phyloP scores from a whole-genome alignment of 2,113 vertebrate species.

The Labrus mixtus region DNA sequence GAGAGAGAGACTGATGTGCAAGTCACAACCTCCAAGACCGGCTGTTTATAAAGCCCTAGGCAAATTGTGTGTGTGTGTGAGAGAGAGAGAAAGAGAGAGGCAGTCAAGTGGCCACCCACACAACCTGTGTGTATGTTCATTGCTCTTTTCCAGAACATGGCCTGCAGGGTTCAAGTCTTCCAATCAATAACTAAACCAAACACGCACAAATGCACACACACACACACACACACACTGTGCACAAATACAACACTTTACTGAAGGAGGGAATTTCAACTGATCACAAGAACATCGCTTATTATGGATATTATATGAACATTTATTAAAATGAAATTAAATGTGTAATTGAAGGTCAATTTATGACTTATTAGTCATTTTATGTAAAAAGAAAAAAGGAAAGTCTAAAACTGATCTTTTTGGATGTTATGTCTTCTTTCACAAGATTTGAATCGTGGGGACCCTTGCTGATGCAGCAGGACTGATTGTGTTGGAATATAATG shows the following conservation, averaged over 20 bases:
- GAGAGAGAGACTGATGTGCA: slow-evolving; percentile 52
- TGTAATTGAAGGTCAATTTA: no score
- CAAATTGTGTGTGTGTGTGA: slow-evolving; percentile 5
- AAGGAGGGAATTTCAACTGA: neutral
- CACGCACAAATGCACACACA: slow-evolving; percentile 2
- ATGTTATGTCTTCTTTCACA: no score
- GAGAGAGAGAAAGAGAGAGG: neutral
- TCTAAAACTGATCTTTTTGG: no score
- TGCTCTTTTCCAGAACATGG: slow-evolving; percentile 67
- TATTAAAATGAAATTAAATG: no score
- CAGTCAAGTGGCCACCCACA: slow-evolving; percentile 55
- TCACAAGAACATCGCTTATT: no score
- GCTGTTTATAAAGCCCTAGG: slow-evolving; percentile 73
- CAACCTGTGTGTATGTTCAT: slow-evolving; percentile 40
- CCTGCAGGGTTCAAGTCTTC: slow-evolving; percentile 67
- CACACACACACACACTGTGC: neutral
- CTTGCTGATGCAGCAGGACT: no score
- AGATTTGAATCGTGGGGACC: no score
- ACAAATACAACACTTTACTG: neutral
- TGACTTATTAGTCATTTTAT: no score
- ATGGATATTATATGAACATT: no score
- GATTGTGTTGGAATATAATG: no score
- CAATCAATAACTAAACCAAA: slow-evolving; percentile 63
- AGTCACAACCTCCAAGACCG: slow-evolving; percentile 59
- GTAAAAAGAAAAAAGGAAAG: no score